Conservation (phyloP, 1,140 invertebrate species). For the Pectinophora gossypiella region DNA sequence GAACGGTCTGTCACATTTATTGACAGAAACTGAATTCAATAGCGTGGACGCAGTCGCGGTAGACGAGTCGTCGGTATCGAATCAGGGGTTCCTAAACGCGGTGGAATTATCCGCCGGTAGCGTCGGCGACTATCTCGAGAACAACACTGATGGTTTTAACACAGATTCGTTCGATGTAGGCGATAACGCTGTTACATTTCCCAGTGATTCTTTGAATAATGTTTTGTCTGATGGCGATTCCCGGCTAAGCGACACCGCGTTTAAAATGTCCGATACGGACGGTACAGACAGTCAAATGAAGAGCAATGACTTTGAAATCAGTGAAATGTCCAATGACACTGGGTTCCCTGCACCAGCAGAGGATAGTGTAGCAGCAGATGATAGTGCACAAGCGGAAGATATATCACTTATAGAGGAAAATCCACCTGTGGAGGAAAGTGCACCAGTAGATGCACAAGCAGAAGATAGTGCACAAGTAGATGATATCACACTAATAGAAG, state of each 20-base stretch:
- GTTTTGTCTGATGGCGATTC: slow-evolving; percentile 58
- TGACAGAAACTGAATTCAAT: slow-evolving; percentile 62
- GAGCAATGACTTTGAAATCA: slow-evolving; percentile 10
- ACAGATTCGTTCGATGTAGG: slow-evolving; percentile 60
- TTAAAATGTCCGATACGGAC: slow-evolving; percentile 48
- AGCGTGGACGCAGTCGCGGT: slow-evolving; percentile 57
- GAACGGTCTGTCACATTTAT: slow-evolving; percentile 58
- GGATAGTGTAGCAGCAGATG: background rate
- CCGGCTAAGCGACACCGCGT: slow-evolving; percentile 39
- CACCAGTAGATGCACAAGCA: too few relatives aligned
- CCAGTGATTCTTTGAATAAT: slow-evolving; percentile 54
- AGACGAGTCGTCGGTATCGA: slow-evolving; percentile 61
- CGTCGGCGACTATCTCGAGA: slow-evolving; percentile 61
- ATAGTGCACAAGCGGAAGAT: too few relatives aligned
- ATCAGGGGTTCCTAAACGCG: slow-evolving; percentile 62
- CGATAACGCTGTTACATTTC: slow-evolving; percentile 61
- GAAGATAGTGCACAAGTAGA: too few relatives aligned
- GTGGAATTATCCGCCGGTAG: slow-evolving; percentile 59
- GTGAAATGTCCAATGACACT: slow-evolving; percentile 10
- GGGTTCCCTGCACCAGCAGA: slow-evolving; percentile 13
- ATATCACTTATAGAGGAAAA: too few relatives aligned
- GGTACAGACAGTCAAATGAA: slow-evolving; percentile 32
- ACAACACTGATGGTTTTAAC: slow-evolving; percentile 53
- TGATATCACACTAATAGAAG: too few relatives aligned
- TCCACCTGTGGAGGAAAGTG: too few relatives aligned